These are phyloP conservation scores for Oenanthe oenanthe DNA, from an alignment of 2,113 vertebrate species.

Conservation along the genomic window DNA sequence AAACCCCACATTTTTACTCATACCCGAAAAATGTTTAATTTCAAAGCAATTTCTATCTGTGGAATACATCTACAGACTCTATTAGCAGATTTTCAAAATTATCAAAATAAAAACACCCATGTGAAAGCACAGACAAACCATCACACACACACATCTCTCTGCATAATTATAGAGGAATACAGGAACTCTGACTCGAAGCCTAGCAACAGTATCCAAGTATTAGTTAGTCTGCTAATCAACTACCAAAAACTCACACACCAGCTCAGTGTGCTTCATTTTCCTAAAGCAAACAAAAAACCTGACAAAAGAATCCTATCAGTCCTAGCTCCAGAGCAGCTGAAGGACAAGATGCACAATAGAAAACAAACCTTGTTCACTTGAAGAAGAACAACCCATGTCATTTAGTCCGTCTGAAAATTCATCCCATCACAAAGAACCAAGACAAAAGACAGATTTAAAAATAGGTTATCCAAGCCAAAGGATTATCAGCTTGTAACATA, in stretches of 20 bases:
- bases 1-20: neutral
- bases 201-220: slow-evolving; percentile 83
- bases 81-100: neutral
- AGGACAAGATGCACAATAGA: slow-evolving; percentile 55
- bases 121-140: slow-evolving; percentile 63
- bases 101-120: slow-evolving; percentile 32
- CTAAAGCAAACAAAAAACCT: slow-evolving; percentile 2
- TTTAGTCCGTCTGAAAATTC: slow-evolving; percentile 73
- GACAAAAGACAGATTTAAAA: slow-evolving; percentile 58
- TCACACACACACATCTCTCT: slow-evolving; percentile 51
- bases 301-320: slow-evolving; percentile 16
- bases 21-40: neutral
- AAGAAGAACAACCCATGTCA: slow-evolving; percentile 87
- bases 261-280: slow-evolving; percentile 35
- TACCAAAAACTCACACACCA: slow-evolving; percentile 66
- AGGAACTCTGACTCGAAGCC: slow-evolving; percentile 71
- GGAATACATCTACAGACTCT: neutral
- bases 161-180: slow-evolving; percentile 73
- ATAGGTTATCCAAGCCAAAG: slow-evolving; percentile 59
- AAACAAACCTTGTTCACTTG: slow-evolving; percentile 85
- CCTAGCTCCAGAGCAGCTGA: slow-evolving; percentile 25
- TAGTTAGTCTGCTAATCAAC: slow-evolving; percentile 73
- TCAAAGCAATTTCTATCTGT: neutral
- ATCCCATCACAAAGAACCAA: slow-evolving; percentile 73
- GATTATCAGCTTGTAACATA: slow-evolving; percentile 62